Base-by-base conservation (phyloP, 2,797 vertebrate species). In the Phrynocephalus forsythii region DNA sequence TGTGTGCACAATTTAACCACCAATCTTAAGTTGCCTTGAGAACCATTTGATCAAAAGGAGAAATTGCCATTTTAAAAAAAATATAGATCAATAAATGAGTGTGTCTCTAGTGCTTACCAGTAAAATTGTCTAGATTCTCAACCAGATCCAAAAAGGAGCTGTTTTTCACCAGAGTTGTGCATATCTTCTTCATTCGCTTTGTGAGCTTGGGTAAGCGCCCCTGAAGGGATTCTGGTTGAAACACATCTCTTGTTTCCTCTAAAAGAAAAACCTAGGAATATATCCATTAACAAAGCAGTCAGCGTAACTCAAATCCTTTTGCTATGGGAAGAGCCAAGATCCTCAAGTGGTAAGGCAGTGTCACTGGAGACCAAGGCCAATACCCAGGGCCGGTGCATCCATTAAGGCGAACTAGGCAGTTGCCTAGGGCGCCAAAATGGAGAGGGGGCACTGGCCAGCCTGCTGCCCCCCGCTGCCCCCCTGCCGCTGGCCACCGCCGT, bases 111-210 rank as follows among this genome's bases (percentile, higher is more conserved):
- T 67, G 33, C 90, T 76, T 92, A 99, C 99, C 97, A 72, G 97
- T 98, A 91, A 99, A 99, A 69, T 93, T 95, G 94, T 99, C 98
- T 0, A 99, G 97, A 91, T 97, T 95, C 92, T 99, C 98, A 48
- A 98, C 96, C 26, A 98, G 95, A 85, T 95, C 95, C 60, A 98
- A 97, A 56, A 97, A 93, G 0, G 95, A 90, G 88, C 94, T 96
- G 48, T 96, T 97, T 95, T 97, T 97, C 91, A 97, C 95, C 91
- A 98, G 95, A 78, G 95, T 91, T 89, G 95, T 84, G 79, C 98
- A 99, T 92, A 99, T 95, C 94, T 98, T 99, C 96, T 96, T 98
- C 98, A 99, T 98, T 93, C 96, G 98, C 88, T 96, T 97, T 0
- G 96, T 94, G 90, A 99, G 97, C 82, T 96, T 96, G 11, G 98